Evolutionary conservation across 2,888 invertebrate species (phyloP), one percentile per base, ranked within the genome.

Genomic region (Caenorhabditis panamensis): DNA sequence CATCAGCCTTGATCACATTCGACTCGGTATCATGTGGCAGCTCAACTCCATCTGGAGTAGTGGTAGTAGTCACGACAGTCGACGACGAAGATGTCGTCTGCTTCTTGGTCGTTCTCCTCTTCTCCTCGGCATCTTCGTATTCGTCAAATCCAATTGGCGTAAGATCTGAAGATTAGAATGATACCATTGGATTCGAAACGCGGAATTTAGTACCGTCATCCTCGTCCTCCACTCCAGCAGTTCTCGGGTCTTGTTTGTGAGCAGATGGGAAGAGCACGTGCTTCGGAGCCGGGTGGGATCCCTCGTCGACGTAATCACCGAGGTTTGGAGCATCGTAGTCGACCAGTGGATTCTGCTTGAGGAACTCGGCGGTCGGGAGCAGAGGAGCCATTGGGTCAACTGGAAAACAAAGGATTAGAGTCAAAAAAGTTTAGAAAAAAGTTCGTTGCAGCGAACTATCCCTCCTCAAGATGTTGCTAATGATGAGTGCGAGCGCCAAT

Each of bases 281-380:
- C 13, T 69, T 53, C 22, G 86, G 86, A 22, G 72, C 53, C 47
- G 86, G 86, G 28, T 75, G 76, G 6, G 84, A 63, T 54, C 84
- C 85, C 18, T 79, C 76, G 31, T 78, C 78, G 4, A 76, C 82
- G 47, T 82, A 76, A 61, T 82, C 82, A 0, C 79, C 84, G 8
- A 82, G 77, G 49, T 82, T 82, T 28, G 84, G 84, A n/a, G 78
- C 73, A 44, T 86, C 86, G 59, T 88, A 87, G 67, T 89, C 88
- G 24, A 89, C 83, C 22, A 89, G 73, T 20, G 89, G 89, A 49
- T 88, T 89, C 56, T 84, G 84, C 72, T 86, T 85, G 26, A 89
- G 69, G 58, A 89, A 84, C 24, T 77, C 82, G 61, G 88, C 82
- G 11, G 84, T 83, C 44, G 82, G 82, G 22, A 89, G 78, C 18